Base-by-base conservation (phyloP, 2,888 invertebrate species). In the Ophioninae sp. region DNA sequence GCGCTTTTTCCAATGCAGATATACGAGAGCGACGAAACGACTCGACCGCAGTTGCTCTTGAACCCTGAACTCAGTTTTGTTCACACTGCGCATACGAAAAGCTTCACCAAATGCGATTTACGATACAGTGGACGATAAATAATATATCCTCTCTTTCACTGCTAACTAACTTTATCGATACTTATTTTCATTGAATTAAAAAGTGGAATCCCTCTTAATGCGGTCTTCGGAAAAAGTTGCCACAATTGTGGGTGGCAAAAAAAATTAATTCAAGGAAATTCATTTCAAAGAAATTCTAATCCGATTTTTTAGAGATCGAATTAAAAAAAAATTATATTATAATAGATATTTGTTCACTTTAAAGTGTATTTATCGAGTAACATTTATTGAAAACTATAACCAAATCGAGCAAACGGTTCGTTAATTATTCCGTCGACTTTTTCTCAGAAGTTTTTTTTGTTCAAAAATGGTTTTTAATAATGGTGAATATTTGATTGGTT, bases 21-120 rank as follows among this genome's bases (percentile, higher is more conserved):
- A 57, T 44, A 61, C 72, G 61, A 61, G 21, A 41, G 10, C 44
- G 7, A 41, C 17, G 41, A 44, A 74, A 13, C 64, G 30, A 44
- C 50, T 50, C 65, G 75, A 65, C 73, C 76, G 67, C 39, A 41
- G 37, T 72, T 78, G 83, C 44, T 79, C 81, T 80, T 82, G 85
- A 85, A 82, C 82, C 62, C 76, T 84, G 83, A 83, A 79, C 83
- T 78, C 64, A 73, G 74, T 62, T 77, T 72, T 68, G 44, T 21
- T 65, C 75, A 23, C 59, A 65, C 70, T 44, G 41, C 37, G 77
- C 64, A 59, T 77, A 50, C 56, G 62, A 70, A 77, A 74, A 74
- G 50, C 64, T 74, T 64, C 39, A 77, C 70, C 44, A 80, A 30
- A 77, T 69, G 57, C 62, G 64, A 79, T 79, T 44, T 64, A 30